Evolutionary conservation across 2,113 vertebrate species (phyloP).

Genomic region (Ctenodactylus gundi): DNA sequence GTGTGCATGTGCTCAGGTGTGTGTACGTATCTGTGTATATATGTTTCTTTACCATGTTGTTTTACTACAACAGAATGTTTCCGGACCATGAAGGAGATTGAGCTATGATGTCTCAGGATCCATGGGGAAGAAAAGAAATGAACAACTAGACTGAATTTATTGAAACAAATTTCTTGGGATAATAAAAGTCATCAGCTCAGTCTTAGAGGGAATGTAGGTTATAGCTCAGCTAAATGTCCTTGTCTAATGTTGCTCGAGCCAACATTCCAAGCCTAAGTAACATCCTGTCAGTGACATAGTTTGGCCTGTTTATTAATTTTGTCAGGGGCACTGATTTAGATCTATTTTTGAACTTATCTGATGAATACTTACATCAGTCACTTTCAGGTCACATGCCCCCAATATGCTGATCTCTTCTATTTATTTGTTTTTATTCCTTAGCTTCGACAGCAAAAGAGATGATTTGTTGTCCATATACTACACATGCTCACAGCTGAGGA

Average conservation of each 20-base stretch:
- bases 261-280: conserved; percentile 51
- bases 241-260: conserved; percentile 57
- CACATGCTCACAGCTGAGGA: conserved; percentile 30
- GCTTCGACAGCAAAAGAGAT: background rate
- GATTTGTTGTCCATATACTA: conserved; percentile 68
- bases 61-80: background rate
- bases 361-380: background rate
- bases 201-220: conserved; percentile 19
- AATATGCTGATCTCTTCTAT: background rate
- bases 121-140: background rate
- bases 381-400: background rate
- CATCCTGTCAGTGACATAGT: background rate
- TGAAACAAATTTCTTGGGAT: conserved; percentile 40
- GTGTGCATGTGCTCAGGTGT: no score
- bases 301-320: conserved; percentile 27
- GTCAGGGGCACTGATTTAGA: background rate
- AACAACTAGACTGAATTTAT: conserved; percentile 22
- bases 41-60: conserved; percentile 30
- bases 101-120: background rate
- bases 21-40: background rate
- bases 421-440: background rate
- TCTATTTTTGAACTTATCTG: conserved; percentile 7
- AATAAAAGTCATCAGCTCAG: conserved; percentile 61
- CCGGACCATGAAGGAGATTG: conserved; percentile 28
- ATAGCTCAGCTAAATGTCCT: conserved; percentile 12